These are phyloP conservation scores for Ditula angustiorana DNA, from an alignment of 2,888 invertebrate genomes.

Conservation along the genomic window DNA sequence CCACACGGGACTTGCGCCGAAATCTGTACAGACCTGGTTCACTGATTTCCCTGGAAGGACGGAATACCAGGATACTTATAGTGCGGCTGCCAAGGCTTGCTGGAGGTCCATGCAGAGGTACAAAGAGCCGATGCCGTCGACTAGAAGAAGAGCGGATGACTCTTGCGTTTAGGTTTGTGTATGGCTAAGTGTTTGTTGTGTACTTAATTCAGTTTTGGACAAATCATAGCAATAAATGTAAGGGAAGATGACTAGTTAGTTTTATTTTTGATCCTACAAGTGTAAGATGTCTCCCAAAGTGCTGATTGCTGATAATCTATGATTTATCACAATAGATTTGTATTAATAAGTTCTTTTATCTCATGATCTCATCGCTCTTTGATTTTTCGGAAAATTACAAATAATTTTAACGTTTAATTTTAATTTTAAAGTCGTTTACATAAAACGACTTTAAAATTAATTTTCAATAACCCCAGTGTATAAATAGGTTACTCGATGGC, in stretches of 20 bases:
- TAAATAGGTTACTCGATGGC: no score
- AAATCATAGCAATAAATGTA: slow-evolving; percentile 37
- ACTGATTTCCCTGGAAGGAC: slow-evolving; percentile 84
- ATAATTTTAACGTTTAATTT: no score
- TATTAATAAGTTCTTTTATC: no score
- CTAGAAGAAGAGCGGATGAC: slow-evolving; percentile 85
- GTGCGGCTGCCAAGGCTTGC: slow-evolving; percentile 85
- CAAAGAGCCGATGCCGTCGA: slow-evolving; percentile 87
- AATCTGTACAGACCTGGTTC: slow-evolving; percentile 81
- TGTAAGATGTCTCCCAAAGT: no score
- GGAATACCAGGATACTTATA: slow-evolving; percentile 87
- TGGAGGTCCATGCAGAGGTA: slow-evolving; percentile 87
- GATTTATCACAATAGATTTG: no score
- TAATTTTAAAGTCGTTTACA: no score
- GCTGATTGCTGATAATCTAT: no score
- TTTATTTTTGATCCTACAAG: slow-evolving; percentile 37
- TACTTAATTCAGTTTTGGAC: not conserved
- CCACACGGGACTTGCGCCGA: slow-evolving; percentile 76
- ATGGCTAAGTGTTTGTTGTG: not conserved
- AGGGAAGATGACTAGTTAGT: slow-evolving; percentile 60
- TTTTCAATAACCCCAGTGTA: no score
- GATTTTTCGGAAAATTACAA: no score
- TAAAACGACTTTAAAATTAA: no score
- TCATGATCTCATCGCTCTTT: no score
- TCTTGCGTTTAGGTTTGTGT: slow-evolving; percentile 66